Conservation (phyloP, 2,888 invertebrate genomes). For the Clivina fossor region DNA sequence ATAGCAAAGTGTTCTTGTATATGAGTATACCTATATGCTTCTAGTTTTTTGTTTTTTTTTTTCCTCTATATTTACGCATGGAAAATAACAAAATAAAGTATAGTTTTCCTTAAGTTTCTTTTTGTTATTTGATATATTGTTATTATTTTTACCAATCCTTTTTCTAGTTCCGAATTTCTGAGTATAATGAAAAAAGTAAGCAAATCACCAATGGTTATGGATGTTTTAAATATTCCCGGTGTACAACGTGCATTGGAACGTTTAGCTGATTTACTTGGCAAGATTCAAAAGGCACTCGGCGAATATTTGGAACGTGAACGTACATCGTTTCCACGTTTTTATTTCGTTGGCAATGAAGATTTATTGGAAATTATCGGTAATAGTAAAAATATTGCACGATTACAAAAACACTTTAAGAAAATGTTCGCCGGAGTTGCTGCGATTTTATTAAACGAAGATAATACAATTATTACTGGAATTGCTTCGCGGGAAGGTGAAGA, state of each 20-base stretch:
- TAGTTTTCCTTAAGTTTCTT: neutral
- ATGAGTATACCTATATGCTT: constrained; percentile 13
- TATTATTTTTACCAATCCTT: too few species aligned
- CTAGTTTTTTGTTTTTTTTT: constrained; percentile 30
- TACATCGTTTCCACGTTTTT: constrained; percentile 97
- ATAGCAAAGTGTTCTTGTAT: too few species aligned
- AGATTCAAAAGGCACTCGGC: constrained; percentile 99
- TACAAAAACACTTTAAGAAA: constrained; percentile 99
- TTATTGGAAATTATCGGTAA: constrained; percentile 98
- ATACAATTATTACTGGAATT: constrained; percentile 87
- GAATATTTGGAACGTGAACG: constrained; percentile 98
- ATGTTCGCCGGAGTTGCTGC: constrained; percentile 99
- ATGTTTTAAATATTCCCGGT: constrained; percentile 96
- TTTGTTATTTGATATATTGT: constrained; percentile 18
- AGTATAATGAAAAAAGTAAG: constrained; percentile 99
- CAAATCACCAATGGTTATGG: constrained; percentile 98
- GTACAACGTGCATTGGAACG: constrained; percentile 94
- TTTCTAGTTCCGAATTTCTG: constrained; percentile 92
- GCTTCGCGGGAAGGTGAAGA: constrained; percentile 97
- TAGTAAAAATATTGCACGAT: constrained; percentile 94
- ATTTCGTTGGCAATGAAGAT: constrained; percentile 99
- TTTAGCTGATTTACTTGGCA: constrained; percentile 93
- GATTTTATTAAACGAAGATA: constrained; percentile 91
- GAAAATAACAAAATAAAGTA: too few species aligned
- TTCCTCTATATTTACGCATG: constrained; percentile 16